A percentile compares a stretch with the other conserved stretches of the same genome.
These are phyloP conservation scores for Sarcophaga peregrina DNA, from an alignment of 1,140 invertebrate species.

Conservation along the genomic window DNA sequence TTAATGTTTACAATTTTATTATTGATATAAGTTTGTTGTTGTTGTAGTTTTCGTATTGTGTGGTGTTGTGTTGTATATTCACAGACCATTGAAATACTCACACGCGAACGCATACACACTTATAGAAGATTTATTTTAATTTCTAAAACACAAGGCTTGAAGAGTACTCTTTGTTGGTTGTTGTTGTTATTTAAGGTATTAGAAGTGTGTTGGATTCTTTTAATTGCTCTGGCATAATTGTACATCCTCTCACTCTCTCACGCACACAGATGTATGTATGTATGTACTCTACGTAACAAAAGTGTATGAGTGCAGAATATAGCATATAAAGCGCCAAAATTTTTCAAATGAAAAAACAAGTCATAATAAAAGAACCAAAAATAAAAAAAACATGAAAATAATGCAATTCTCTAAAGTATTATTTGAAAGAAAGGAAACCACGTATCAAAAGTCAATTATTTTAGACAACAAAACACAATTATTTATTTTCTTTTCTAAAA, in stretches of 20 bases:
- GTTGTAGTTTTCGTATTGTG: not conserved
- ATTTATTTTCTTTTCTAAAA: no score
- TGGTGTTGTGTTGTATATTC: not conserved
- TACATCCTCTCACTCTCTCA: no score
- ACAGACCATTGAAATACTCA: not conserved
- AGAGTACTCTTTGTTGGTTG: not conserved
- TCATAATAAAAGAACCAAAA: not conserved
- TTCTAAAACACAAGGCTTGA: conserved; percentile 22
- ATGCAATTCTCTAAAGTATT: not conserved
- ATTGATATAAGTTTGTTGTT: conserved; percentile 7
- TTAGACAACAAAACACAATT: not conserved
- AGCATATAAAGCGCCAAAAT: conserved; percentile 14
- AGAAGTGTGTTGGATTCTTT: not conserved
- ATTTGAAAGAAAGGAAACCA: not conserved
- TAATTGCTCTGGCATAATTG: conserved; percentile 9
- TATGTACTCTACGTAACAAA: no score
- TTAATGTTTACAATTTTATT: conserved; percentile 39
- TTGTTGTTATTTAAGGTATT: not conserved
- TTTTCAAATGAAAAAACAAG: not conserved
- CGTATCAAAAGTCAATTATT: not conserved
- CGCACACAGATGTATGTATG: no score
- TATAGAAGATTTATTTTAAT: not conserved
- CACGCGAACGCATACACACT: not conserved
- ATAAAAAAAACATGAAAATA: not conserved
- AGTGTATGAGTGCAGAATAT: not conserved